Base-by-base conservation (phyloP, 2,113 vertebrate species). In the Hippocampus comes region DNA sequence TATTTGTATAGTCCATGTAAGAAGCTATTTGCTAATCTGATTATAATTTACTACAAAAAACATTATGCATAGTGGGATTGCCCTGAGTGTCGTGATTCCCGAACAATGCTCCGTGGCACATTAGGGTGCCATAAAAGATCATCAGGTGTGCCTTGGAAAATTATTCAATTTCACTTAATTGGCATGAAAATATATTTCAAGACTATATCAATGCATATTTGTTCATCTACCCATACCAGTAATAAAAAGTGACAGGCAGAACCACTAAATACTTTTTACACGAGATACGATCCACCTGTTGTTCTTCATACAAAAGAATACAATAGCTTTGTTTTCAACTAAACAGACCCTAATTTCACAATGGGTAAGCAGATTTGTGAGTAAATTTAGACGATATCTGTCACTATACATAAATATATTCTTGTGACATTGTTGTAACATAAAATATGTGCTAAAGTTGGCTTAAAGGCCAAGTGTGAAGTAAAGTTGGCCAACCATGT, bases 121-220 rank as follows among this genome's bases (percentile, higher is more conserved):
- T 12, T 27, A 25, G 23, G 12, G 56, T 14, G 23, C 23, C 56
- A 11, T 59, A 12, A 59, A 23, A 11, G 23, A 59, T 59, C 11
- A 59, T 56, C 55, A n/a, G 55, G n/a, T 56, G n/a, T 56, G 55
- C 55, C 55, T 23, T 56, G 55, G 55, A n/a, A 56, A 10, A 56
- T 23, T 25, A 56, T 55, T 2, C 53, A 55, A n/a, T 55, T 55
- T 55, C 53, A 55, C 20, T 55, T 55, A 55, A 55, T 56, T 56
- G 55, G n/a, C n/a, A n/a, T 56, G 55, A 10, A 56, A 56, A 56
- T 56, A 9, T 56, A 23, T n/a, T 11, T 25, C 2, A 3, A 2
- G 42, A 43, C 42, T 25, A 23, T n/a, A 56, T 12, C 55, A 10
- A 56, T 56, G 8, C 55, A 25, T 56, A 9, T 43, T 43, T 43